phyloP scores from a whole-genome alignment of 2,113 vertebrate genomes.

The Montifringilla adamsi region DNA sequence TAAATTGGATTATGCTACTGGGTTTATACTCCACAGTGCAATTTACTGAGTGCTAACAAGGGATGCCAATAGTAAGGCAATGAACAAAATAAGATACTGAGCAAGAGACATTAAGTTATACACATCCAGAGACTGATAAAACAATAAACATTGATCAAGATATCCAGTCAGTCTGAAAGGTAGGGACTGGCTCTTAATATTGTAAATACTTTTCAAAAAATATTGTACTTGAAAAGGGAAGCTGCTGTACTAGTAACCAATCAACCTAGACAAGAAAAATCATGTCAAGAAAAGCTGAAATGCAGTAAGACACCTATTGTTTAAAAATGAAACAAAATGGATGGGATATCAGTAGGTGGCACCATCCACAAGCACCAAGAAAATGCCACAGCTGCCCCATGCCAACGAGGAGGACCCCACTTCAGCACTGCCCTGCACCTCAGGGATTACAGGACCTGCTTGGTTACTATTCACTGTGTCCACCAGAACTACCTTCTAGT shows the following conservation, averaged over 20 bases:
- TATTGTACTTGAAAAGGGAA: neutral
- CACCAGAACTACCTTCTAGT: neutral
- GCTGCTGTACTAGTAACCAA: neutral
- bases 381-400: neutral
- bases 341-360: conserved; percentile 39
- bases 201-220: neutral
- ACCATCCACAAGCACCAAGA: conserved; percentile 9
- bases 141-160: neutral
- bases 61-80: neutral
- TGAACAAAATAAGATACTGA: neutral
- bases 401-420: neutral
- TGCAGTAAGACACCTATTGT: rapidly evolving
- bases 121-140: neutral
- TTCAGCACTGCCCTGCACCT: neutral
- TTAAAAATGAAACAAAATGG: neutral
- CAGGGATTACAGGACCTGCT: neutral
- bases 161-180: neutral
- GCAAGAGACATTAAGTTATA: neutral
- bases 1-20: neutral
- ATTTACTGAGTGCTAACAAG: neutral
- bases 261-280: neutral
- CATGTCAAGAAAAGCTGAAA: neutral
- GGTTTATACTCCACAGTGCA: neutral
- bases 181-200: neutral
- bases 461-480: neutral